A percentile compares a stretch with the other conserved stretches of the same genome.
These are phyloP conservation scores for Siniperca chuatsi DNA, from an alignment of 2,113 vertebrate species.

Conservation along the genomic window DNA sequence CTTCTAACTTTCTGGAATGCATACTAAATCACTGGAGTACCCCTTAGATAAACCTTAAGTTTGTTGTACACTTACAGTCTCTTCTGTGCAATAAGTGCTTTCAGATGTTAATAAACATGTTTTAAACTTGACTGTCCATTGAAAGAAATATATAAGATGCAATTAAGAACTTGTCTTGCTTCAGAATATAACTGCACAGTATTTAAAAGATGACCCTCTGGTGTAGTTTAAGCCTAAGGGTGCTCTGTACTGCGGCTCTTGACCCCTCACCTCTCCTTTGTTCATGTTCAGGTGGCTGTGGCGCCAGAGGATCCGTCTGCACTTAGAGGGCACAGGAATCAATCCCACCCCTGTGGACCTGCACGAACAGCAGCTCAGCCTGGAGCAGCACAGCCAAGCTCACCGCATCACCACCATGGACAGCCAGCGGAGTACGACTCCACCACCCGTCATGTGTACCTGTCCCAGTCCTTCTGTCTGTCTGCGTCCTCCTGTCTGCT, in stretches of 20 bases:
- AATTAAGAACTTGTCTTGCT: too few relatives aligned
- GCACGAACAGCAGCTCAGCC: conserved; percentile 95
- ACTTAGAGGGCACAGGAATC: conserved; percentile 95
- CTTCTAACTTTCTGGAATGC: too few relatives aligned
- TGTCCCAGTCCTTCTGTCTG: conserved; percentile 9
- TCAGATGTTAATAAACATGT: not conserved
- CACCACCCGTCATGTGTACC: not conserved
- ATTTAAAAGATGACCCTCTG: not conserved
- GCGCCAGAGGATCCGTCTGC: conserved; percentile 93
- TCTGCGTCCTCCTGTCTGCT: not conserved
- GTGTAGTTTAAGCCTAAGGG: not conserved
- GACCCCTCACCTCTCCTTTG: not conserved
- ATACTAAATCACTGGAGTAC: too few relatives aligned
- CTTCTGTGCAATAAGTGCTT: not conserved
- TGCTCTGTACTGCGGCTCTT: not conserved
- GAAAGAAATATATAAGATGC: not conserved
- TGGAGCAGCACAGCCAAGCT: conserved; percentile 93
- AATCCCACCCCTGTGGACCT: conserved; percentile 93
- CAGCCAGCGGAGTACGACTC: conserved; percentile 67
- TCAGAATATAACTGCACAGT: not conserved
- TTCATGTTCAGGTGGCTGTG: conserved; percentile 90
- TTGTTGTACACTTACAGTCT: too few relatives aligned
- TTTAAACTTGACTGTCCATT: not conserved
- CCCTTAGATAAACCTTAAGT: too few relatives aligned
- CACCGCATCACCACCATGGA: conserved; percentile 85